Conservation (phyloP, 1,140 invertebrate species). For the Brachionus sp. region DNA sequence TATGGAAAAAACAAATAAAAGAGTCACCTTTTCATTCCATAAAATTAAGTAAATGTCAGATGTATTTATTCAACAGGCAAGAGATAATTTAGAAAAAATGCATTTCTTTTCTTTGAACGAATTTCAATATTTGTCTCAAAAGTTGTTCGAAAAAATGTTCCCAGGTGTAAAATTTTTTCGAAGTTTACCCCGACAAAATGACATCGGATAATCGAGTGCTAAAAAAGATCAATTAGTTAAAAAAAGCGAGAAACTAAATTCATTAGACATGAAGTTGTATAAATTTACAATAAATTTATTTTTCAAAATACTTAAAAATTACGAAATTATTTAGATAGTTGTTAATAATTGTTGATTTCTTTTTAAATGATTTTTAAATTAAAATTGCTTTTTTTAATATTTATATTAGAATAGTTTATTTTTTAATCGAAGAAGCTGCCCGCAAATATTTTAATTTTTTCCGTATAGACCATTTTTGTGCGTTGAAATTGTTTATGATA, state of each 20-base stretch:
- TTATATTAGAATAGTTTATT: no score
- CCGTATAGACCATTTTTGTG: no score
- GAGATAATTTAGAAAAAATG: background rate
- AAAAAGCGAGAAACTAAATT: constrained; percentile 75
- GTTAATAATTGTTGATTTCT: no score
- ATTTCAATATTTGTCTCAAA: constrained; percentile 45
- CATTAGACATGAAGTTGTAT: constrained; percentile 86
- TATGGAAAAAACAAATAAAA: constrained; percentile 77
- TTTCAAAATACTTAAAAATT: constrained; percentile 69
- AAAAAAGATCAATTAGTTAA: constrained; percentile 66
- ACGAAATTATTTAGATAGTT: background rate
- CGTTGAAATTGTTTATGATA: no score
- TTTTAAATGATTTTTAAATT: no score
- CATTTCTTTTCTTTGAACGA: constrained; percentile 27
- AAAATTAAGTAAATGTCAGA: background rate
- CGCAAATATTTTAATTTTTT: no score
- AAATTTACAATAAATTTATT: constrained; percentile 85
- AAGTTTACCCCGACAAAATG: constrained; percentile 77
- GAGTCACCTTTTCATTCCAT: constrained; percentile 67
- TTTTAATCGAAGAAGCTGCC: no score
- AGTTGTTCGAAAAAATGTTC: constrained; percentile 87
- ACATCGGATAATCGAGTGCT: constrained; percentile 63
- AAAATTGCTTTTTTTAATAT: no score
- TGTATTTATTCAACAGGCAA: no score
- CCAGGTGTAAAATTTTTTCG: constrained; percentile 76